Evolutionary conservation across 2,888 invertebrate genomes (phyloP), one percentile per base, ranked within the genome.

Genomic region (Drosophila austrosaltans): DNA sequence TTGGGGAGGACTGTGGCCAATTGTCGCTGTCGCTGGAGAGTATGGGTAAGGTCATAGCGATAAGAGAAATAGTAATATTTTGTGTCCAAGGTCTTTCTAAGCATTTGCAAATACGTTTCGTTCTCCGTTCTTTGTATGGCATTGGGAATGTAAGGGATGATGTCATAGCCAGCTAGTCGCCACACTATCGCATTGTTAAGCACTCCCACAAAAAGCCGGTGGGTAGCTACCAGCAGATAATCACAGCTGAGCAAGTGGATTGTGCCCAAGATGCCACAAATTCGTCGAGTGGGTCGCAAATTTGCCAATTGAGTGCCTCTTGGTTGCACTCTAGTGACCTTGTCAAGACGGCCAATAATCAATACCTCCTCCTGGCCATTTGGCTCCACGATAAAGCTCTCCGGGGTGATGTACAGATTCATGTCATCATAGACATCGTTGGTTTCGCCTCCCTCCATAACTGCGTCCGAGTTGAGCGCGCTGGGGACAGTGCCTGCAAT

Each of bases 21-120:
- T 0, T 86, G 71, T 85, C 96, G 96, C 76, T 98, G 93, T 75
- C 98, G 93, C 92, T 99, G 99, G 91, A 98, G 94, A 0, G 97
- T 95, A 92, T 98, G 98, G 28, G 98, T 97, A 65, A 99, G 93
- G 93, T 99, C 99, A 90, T 97, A 98, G 1, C 97, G 96, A 87
- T 98, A 97, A 16, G 98, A 98, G 93, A 97, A 99, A 93, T 98
- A 99, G 83, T 97, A 97, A 85, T 95, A 95, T 1, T 98, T 97
- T 1, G 97, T 96, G 44, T 95, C 95, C 63, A 99, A 93, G 0
- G 97, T 96, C 69, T 94, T 93, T 69, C 96, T 96, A 10, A 99
- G 90, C 97, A 99, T 97, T 5, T 94, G 94, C 86, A 98, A 93
- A 90, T 99, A 99, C 4, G 94, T 94, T 73, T 94, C 94, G 92